Conservation (phyloP, 2,797 vertebrate species). For the Peromyscus eremicus region DNA sequence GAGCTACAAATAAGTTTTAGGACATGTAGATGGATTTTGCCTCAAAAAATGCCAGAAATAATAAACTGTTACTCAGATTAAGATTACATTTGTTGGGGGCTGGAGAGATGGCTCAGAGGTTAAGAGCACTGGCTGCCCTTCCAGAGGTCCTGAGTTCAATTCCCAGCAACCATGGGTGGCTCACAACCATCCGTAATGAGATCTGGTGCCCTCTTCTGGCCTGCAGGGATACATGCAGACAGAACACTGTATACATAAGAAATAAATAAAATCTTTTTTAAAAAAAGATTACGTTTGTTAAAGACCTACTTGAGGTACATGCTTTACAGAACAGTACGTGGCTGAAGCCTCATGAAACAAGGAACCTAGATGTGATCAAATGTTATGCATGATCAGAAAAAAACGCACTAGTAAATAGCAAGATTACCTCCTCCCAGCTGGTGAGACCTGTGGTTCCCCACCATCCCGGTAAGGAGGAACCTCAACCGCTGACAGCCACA, state of each 20-base stretch:
- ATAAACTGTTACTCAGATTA: not conserved
- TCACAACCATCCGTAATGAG: no score
- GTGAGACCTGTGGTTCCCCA: not conserved
- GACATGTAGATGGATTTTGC: not conserved
- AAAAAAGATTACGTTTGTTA: not conserved
- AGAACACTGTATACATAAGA: no score
- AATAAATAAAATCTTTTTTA: no score
- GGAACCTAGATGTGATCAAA: not conserved
- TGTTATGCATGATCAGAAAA: not conserved
- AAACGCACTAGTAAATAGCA: not conserved
- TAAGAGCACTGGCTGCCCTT: no score
- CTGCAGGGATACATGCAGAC: no score
- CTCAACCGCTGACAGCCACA: not conserved
- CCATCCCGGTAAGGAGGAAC: not conserved
- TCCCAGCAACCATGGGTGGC: no score
- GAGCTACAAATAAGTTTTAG: not conserved
- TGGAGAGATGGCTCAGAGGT: no score
- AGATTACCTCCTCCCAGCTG: not conserved
- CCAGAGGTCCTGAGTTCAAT: no score
- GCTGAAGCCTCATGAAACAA: not conserved
- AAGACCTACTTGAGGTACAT: not conserved
- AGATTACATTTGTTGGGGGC: not conserved
- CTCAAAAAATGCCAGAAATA: not conserved
- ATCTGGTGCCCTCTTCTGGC: no score
- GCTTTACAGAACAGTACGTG: not conserved